A percentile compares a stretch with the other conserved stretches of the same genome.
Conservation (phyloP, 1,140 invertebrate species). For the Micrasema longulum region DNA sequence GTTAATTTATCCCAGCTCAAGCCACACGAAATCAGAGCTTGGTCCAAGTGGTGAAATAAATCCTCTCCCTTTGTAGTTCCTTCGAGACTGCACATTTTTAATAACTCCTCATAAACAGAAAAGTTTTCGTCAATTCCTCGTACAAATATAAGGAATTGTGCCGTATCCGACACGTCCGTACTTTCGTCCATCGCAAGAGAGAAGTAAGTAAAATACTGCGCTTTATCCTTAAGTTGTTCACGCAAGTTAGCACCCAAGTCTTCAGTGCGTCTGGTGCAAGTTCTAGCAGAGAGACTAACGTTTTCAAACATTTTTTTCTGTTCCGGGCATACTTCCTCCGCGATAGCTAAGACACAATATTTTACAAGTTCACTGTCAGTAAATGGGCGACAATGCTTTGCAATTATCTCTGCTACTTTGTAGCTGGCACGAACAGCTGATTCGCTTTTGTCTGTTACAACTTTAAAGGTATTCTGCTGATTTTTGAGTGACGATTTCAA, state of each 20-base stretch:
- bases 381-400: conserved; percentile 58
- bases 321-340: conserved; percentile 57
- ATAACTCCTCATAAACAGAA: conserved; percentile 55
- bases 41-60: conserved; percentile 56
- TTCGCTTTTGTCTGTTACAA: conserved; percentile 52
- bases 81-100: conserved; percentile 53
- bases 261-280: conserved; percentile 51
- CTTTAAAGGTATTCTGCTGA: conserved; percentile 56
- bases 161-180: conserved; percentile 54
- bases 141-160: conserved; percentile 56
- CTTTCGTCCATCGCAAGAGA: conserved; percentile 53
- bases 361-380: conserved; percentile 58
- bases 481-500: conserved; percentile 55
- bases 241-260: conserved; percentile 55
- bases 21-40: conserved; percentile 52
- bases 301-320: conserved; percentile 53
- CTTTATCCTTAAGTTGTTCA: conserved; percentile 49
- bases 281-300: conserved; percentile 55
- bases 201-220: conserved; percentile 49
- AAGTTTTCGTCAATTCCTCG: conserved; percentile 56
- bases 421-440: conserved; percentile 57
- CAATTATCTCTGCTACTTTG: conserved; percentile 52
- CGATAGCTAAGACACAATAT: conserved; percentile 57
- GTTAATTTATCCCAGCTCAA: conserved; percentile 53
- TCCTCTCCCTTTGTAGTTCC: conserved; percentile 46